Percentiles rank a stretch among this genome's conserved stretches.
These are phyloP conservation scores for Lerema accius DNA, from an alignment of 1,140 invertebrate genomes.

Conservation along the genomic window DNA sequence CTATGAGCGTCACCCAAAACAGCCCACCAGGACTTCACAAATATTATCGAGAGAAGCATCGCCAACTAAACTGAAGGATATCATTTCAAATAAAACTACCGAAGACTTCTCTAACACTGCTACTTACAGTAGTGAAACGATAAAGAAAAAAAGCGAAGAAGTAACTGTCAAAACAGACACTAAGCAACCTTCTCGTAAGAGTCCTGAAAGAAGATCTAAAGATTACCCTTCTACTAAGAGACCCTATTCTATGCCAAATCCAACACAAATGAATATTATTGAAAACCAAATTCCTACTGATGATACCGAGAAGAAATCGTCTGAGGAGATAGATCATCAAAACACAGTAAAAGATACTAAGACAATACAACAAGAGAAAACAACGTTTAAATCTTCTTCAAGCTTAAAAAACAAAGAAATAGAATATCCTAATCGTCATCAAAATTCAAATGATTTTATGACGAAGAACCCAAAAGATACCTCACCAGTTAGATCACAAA, in stretches of 20 bases:
- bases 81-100: constrained; percentile 18
- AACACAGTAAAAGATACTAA: not conserved
- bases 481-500: constrained; percentile 17
- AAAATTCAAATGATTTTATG: not conserved
- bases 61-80: constrained; percentile 54
- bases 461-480: constrained; percentile 5
- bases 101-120: constrained; percentile 2
- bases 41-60: constrained; percentile 51
- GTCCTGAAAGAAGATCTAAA: constrained; percentile 34
- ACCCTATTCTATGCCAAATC: constrained; percentile 17
- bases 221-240: constrained; percentile 1
- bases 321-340: not conserved
- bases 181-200: constrained; percentile 27
- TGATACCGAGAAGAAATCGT: not conserved
- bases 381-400: not conserved
- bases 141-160: constrained; percentile 18
- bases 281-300: not conserved
- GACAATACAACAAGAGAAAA: constrained; percentile 5
- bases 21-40: constrained; percentile 5
- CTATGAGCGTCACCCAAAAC: not conserved
- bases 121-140: not conserved
- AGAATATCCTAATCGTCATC: not conserved
- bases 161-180: constrained; percentile 6
- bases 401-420: not conserved
- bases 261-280: not conserved